Evolutionary conservation across 1,140 invertebrate species (phyloP).

Genomic region (Drosophila parabipectinata): DNA sequence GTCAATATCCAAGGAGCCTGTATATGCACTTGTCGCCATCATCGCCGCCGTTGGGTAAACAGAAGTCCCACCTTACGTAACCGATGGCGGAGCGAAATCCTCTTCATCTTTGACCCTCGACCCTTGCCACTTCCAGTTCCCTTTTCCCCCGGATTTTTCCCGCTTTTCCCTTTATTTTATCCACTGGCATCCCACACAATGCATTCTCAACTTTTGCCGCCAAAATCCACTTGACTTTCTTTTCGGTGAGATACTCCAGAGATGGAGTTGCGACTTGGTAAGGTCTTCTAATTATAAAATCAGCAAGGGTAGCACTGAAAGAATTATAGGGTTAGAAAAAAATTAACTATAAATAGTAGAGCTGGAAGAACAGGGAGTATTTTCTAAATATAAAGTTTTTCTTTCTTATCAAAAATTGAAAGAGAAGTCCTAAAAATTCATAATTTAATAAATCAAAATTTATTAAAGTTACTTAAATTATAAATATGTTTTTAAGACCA

Average conservation of each 20-base stretch:
- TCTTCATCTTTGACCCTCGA: constrained; percentile 14
- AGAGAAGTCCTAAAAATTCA: no score
- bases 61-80: constrained; percentile 71
- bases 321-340: background rate
- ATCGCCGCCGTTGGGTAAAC: constrained; percentile 64
- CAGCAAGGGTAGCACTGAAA: constrained; percentile 36
- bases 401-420: no score
- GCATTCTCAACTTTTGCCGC: constrained; percentile 63
- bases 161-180: background rate
- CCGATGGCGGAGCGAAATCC: constrained; percentile 17
- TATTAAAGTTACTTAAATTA: no score
- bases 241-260: constrained; percentile 47
- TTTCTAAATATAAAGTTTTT: no score
- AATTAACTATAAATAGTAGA: no score
- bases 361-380: no score
- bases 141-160: background rate
- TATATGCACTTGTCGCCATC: constrained; percentile 71
- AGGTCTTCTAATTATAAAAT: constrained; percentile 78
- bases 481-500: background rate
- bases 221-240: constrained; percentile 75
- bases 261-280: constrained; percentile 54
- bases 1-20: constrained; percentile 65
- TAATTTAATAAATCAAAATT: no score
- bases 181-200: constrained; percentile 8
- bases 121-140: background rate